These are phyloP conservation scores for Ceratosolen fusciceps DNA, from an alignment of 1,140 invertebrate species.

Conservation along the genomic window DNA sequence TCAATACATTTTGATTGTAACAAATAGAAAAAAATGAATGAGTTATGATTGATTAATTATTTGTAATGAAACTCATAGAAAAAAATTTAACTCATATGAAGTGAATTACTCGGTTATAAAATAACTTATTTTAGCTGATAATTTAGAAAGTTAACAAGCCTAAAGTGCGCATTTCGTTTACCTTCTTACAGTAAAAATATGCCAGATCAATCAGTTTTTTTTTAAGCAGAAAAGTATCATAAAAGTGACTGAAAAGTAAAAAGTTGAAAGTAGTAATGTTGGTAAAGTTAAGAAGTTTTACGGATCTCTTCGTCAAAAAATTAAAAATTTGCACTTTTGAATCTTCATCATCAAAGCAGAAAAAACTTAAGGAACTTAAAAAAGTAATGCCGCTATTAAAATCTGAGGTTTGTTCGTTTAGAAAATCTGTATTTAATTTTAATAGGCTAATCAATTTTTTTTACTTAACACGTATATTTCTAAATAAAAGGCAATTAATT, in stretches of 20 bases:
- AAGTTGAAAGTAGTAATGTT: conserved; percentile 19
- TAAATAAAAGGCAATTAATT: not conserved
- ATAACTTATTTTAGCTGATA: conserved; percentile 7
- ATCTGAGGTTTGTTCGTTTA: conserved; percentile 9
- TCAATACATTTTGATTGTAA: too few relatives aligned
- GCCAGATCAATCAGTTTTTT: conserved; percentile 17
- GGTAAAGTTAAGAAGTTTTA: conserved; percentile 35
- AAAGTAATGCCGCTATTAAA: conserved; percentile 24
- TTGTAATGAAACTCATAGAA: conserved; percentile 6
- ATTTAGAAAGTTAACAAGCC: conserved; percentile 44
- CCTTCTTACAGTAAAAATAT: not conserved
- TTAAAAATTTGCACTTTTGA: conserved; percentile 39
- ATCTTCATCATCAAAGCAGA: not conserved
- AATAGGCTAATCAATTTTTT: conserved; percentile 3
- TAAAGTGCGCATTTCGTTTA: conserved; percentile 17
- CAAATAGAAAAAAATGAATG: too few relatives aligned
- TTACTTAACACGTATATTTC: not conserved
- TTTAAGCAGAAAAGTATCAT: conserved; percentile 25
- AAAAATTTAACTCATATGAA: not conserved
- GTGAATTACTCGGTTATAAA: not conserved
- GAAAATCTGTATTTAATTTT: conserved; percentile 13
- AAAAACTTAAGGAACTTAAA: conserved; percentile 35
- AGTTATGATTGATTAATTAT: conserved; percentile 18
- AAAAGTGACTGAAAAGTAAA: conserved; percentile 38
- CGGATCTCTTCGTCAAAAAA: conserved; percentile 25